Conservation (phyloP, 2,888 invertebrate genomes). For the Lasioglossum villosulum region DNA sequence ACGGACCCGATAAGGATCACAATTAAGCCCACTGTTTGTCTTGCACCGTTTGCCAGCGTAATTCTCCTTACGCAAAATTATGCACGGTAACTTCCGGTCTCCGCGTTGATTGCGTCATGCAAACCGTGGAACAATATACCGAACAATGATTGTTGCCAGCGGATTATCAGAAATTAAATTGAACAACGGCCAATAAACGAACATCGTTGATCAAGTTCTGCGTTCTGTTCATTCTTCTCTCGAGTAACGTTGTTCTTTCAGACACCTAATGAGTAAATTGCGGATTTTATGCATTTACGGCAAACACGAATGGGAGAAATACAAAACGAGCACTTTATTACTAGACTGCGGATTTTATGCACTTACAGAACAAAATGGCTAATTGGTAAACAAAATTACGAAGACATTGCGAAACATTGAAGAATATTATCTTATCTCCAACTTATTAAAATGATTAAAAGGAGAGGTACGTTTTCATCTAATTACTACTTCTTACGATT, state of each 20-base stretch:
- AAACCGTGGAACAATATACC: background rate
- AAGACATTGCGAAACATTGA: no score
- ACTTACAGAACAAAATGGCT: no score
- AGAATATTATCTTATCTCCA: no score
- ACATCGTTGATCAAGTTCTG: background rate
- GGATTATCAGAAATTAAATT: background rate
- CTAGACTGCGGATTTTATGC: no score
- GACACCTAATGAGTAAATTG: no score
- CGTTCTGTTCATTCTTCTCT: background rate
- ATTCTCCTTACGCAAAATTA: slow-evolving; percentile 15
- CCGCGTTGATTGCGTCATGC: background rate
- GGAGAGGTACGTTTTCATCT: no score
- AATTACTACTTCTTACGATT: no score
- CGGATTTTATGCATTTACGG: background rate
- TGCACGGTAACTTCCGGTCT: background rate
- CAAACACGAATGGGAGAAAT: background rate
- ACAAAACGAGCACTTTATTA: no score
- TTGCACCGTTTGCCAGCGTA: slow-evolving; percentile 20
- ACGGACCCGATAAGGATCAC: slow-evolving; percentile 38
- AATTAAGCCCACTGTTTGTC: slow-evolving; percentile 31
- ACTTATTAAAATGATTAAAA: no score
- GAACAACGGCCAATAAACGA: background rate
- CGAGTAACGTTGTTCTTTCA: no score
- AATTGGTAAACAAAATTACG: background rate
- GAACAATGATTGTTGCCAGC: background rate